Evolutionary conservation across 2,888 invertebrate species (phyloP), one percentile per base, ranked within the genome.

Genomic region (Drosophila cyrtoloma): DNA sequence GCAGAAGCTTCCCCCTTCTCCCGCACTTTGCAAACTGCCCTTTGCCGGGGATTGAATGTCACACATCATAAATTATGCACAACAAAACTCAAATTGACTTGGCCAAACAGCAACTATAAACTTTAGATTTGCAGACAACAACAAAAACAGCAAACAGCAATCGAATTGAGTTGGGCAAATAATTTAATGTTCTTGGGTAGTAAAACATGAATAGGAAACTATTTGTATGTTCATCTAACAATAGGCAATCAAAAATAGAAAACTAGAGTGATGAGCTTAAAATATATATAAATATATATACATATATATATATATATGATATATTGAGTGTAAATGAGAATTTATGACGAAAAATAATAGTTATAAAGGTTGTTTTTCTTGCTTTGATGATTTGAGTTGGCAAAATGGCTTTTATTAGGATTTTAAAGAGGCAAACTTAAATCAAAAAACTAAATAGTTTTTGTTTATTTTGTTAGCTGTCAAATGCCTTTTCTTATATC

Each of bases 11-110:
- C 0, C 47, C 47, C 47, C 22, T 16, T 7, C 22, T 4, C 22
- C 22, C 2, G 14, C 37, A 39, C 75, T 39, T 72, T 69, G 77
- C 77, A 65, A 75, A 77, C 77, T 79, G 81, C 76, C 77, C 73
- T 83, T 78, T 78, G 53, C 70, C 64, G 77, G 55, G 90, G 84
- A 85, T 91, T 88, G 91, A 91, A 89, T 84, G 91, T 88, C 90
- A 91, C 84, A 86, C 87, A 79, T 85, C 92, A 91, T 91, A 84
- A 91, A 92, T 92, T 92, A 92, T 90, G 86, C 91, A 90, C 78
- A 85, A 79, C 72, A 52, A 61, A 69, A 75, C 67, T 66, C 56
- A 89, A 89, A 68, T 89, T 91, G 90, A 89, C 91, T 91, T 87
- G 79, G 58, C 69, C 71, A 67, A 60, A 57, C 39, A 39, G 61